Conservation (phyloP, 2,113 vertebrate species). For the Apistogramma diplotaenia region DNA sequence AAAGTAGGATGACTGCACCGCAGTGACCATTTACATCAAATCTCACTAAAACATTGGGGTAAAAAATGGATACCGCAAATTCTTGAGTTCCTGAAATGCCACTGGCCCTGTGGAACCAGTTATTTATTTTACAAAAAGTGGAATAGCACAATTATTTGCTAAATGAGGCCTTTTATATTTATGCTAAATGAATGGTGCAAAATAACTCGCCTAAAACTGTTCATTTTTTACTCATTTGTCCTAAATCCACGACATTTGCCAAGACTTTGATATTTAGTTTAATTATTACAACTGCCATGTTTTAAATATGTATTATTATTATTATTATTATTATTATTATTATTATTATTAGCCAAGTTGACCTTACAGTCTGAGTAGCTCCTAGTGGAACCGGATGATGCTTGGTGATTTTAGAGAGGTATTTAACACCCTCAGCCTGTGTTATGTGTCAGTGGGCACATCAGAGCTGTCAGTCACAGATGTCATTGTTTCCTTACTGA, state of each 20-base stretch:
- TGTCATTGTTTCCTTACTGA: constrained; percentile 36
- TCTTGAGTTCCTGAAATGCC: too few species aligned
- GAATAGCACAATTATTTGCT: background rate
- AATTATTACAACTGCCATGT: background rate
- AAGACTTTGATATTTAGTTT: background rate
- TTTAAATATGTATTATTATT: background rate
- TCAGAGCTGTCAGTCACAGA: constrained; percentile 57
- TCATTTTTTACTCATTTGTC: background rate
- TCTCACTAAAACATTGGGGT: background rate
- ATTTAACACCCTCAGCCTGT: constrained; percentile 39
- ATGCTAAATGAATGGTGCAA: background rate
- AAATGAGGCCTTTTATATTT: background rate
- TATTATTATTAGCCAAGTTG: background rate
- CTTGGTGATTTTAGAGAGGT: constrained; percentile 20
- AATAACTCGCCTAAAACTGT: background rate
- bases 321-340: too few species aligned
- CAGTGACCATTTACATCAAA: background rate
- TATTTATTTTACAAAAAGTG: background rate
- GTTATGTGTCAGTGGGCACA: constrained; percentile 49
- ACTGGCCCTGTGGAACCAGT: background rate
- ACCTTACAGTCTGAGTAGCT: constrained; percentile 29
- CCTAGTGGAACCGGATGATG: background rate
- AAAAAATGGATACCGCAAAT: background rate
- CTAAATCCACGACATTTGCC: background rate
- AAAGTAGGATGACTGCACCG: background rate